Percentiles rank a stretch among this genome's conserved stretches.
These are phyloP conservation scores for Leguminivora glycinivorella DNA, from an alignment of 1,140 invertebrate genomes.

Conservation along the genomic window DNA sequence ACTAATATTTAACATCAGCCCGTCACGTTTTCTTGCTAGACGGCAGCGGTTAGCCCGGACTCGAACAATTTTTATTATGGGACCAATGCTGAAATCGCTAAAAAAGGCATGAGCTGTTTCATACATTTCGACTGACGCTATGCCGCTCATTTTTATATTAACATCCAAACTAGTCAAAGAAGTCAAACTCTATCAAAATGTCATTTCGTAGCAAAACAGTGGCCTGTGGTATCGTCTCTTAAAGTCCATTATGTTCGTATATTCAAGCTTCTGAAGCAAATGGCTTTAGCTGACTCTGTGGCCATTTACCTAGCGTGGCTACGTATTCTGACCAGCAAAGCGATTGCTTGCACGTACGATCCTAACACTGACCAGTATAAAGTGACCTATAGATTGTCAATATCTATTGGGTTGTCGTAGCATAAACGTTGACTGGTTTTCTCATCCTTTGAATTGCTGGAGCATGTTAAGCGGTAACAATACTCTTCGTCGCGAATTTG, in stretches of 20 bases:
- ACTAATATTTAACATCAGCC: too few species aligned
- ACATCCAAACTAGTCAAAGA: too few species aligned
- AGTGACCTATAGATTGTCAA: background rate
- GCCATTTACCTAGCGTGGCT: background rate
- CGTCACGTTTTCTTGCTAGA: too few species aligned
- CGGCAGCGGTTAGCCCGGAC: too few species aligned
- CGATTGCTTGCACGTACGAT: background rate
- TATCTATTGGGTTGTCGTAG: too few species aligned
- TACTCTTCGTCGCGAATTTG: background rate
- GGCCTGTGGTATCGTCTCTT: background rate
- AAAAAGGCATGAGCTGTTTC: too few species aligned
- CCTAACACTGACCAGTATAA: background rate
- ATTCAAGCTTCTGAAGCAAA: background rate
- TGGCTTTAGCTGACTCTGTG: constrained; percentile 6
- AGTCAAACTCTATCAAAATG: too few species aligned
- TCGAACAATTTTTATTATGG: too few species aligned
- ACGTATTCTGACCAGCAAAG: background rate
- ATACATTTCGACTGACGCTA: too few species aligned
- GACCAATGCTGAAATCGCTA: too few species aligned
- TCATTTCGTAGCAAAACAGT: background rate
- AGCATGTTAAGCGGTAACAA: background rate
- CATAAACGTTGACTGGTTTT: background rate
- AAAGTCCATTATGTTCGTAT: background rate
- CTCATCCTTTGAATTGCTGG: background rate
- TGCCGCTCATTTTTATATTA: too few species aligned